These are phyloP conservation scores for Caenorhabditis drosophilae DNA, from an alignment of 2,888 invertebrate species.

Conservation along the genomic window DNA sequence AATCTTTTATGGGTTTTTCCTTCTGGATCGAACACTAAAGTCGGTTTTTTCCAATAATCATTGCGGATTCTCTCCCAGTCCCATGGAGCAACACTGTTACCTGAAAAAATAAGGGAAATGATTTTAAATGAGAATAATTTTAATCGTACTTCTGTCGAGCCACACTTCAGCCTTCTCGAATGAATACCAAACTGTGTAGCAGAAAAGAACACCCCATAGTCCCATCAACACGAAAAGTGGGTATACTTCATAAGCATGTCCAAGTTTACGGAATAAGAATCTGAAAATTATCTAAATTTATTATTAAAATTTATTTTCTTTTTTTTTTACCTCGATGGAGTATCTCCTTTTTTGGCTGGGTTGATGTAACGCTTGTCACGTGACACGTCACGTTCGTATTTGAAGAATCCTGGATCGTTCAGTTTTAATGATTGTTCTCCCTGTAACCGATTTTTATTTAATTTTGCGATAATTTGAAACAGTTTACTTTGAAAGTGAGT, in stretches of 20 bases:
- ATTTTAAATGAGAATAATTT: no score
- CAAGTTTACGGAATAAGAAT: slow-evolving; percentile 58
- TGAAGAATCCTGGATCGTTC: slow-evolving; percentile 55
- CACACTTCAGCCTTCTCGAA: slow-evolving; percentile 64
- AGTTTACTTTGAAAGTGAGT: slow-evolving; percentile 21
- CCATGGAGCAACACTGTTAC: slow-evolving; percentile 61
- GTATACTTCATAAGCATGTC: slow-evolving; percentile 65
- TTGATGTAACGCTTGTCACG: slow-evolving; percentile 58
- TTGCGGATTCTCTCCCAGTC: slow-evolving; percentile 65
- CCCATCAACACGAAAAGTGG: slow-evolving; percentile 57
- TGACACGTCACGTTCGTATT: slow-evolving; percentile 61
- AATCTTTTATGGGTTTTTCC: slow-evolving; percentile 62
- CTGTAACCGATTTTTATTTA: background rate
- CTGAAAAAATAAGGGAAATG: no score
- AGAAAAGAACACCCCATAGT: slow-evolving; percentile 56
- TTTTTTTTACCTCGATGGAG: slow-evolving; percentile 47
- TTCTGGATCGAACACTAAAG: slow-evolving; percentile 55
- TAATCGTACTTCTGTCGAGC: slow-evolving; percentile 62
- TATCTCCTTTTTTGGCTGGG: slow-evolving; percentile 64
- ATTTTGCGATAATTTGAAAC: background rate
- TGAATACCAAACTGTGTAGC: slow-evolving; percentile 54
- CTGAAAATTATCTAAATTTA: slow-evolving; percentile 34
- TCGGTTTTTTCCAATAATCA: slow-evolving; percentile 64
- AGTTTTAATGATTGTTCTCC: slow-evolving; percentile 39
- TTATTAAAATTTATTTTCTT: background rate